Base-by-base conservation (phyloP, 2,113 vertebrate genomes). In the Petaurus breviceps region DNA sequence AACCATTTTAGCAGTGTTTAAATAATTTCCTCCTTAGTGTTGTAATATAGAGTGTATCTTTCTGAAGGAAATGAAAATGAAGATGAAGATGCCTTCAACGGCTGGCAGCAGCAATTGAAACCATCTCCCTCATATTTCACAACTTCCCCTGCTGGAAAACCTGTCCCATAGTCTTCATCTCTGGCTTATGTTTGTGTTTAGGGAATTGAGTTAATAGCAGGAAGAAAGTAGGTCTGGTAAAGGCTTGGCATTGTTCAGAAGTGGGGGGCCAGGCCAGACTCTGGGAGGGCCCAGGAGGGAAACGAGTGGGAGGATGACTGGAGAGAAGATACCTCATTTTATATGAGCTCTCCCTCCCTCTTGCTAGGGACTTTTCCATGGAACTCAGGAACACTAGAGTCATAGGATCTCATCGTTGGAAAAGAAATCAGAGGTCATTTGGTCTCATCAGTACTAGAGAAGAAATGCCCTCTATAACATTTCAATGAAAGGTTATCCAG, bases 61-160 rank as follows among this genome's bases (percentile, higher is more conserved):
- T 97, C 93, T 37, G 92, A 98, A 97, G 93, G 31, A 49, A 49
- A 49, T 49, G 47, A 49, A 49, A 4, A 93, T 94, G 24, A 52
- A 61, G 91, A 94, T 96, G 95, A 51, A 95, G 46, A 96, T 91
- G 31, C 51, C 91, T 68, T 55, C n/a, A n/a, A 46, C 57, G 54
- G 0, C 43, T 89, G 95, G 97, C 0, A 0, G 97, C 0, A 0
- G 91, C 47, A 95, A 91, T 92, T 90, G 89, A 95, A 0, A 19
- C 49, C 9, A 3, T 94, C 97, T 97, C 96, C 97, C 95, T 31
- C 50, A 95, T 92, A 97, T 98, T 98, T 98, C 97, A 97, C 96
- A 97, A 98, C 16, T 24, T 94, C 95, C 94, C 57, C 96, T 98
- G 96, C 94, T 49, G 95, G 93, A 90, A 97, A 96, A 77, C 7